Evolutionary conservation across 2,113 vertebrate species (phyloP).

Genomic region (western clawed frog (Xenopus tropicalis)): UCB_Xtro_10.0 CM004443.2:127846001-127846500

Average conservation of each 20-base stretch:
- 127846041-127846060: too few species aligned
- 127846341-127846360: conserved; percentile 37
- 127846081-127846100: too few species aligned
- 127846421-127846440: conserved; percentile 30
- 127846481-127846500: neutral
- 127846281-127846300: conserved; percentile 8
- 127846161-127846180: too few species aligned
- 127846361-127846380: conserved; percentile 25
- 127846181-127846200: too few species aligned
- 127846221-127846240: neutral
- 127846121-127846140: too few species aligned
- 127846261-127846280: neutral
- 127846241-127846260: neutral
- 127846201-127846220: too few species aligned
- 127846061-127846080: too few species aligned
- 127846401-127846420: conserved; percentile 35
- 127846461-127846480: conserved; percentile 24
- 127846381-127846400: conserved; percentile 31
- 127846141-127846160: too few species aligned
- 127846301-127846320: conserved; percentile 25
- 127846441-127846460: neutral
- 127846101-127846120: too few species aligned
- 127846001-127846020: too few species aligned
- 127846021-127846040: too few species aligned
- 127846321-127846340: conserved; percentile 34